Base-by-base conservation (phyloP, 1,140 invertebrate genomes). In the Tetragnatha versicolor region DNA sequence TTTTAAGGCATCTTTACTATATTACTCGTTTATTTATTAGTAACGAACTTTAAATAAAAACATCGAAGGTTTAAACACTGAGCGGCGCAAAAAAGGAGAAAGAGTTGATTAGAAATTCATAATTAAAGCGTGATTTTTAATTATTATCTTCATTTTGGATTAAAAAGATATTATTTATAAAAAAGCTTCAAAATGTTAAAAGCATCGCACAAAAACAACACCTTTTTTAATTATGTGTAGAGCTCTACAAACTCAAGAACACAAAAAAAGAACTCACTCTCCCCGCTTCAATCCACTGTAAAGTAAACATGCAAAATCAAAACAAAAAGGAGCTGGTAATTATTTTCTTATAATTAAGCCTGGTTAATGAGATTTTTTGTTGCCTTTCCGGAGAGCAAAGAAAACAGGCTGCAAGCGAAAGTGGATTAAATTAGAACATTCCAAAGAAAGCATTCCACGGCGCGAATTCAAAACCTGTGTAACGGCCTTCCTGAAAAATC, bases 281-380 rank as follows among this genome's bases (percentile, higher is more conserved):
- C 10, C 5, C 22, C 22, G 17, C 17, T 47, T 37, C 17, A 33
- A 20, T 58, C 10, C 10, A n/a, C 17, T n/a, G 17, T 33, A 58
- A 58, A n/a, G 35, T 27, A 58, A n/a, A 55, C n/a, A 42, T 7
- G 17, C 39, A n/a, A 25, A 51, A 20, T 2, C 20, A 2, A 51
- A 70, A 51, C 9, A 53, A 70, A 58, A 29, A n/a, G n/a, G 25
- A 47, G 27, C 42, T 27, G 39, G 33, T 69, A 69, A 53, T 69
- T 69, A 69, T 69, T 69, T 55, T 53, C 35, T 72, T 72, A 72
- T 72, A 72, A 72, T 58, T 42, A 72, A 72, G 33, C 51, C n/a
- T 72, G 51, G 51, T 72, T 72, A 72, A 72, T 72, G 49, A 72
- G 25, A 72, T 58, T 72, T n/a, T 29, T 31, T n/a, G 51, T 25